Evolutionary conservation across 2,113 vertebrate genomes (phyloP).

Genomic region (Macrotus californicus): DNA sequence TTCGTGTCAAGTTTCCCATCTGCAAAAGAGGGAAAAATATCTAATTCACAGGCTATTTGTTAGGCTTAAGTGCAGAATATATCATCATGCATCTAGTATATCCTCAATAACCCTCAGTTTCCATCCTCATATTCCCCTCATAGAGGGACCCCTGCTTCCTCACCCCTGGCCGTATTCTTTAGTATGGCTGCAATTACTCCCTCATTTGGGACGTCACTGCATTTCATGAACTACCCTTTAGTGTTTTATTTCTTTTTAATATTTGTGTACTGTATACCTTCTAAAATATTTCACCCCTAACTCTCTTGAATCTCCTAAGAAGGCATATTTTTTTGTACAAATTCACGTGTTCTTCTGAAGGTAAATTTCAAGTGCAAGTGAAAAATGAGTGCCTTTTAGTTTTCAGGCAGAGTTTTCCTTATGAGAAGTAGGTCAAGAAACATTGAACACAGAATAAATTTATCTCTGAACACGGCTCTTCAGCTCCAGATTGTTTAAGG

Average conservation of each 20-base stretch:
- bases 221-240: conserved; percentile 1
- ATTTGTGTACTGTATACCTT: neutral
- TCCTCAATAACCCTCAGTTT: neutral
- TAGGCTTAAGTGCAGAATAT: neutral
- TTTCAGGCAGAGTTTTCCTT: conserved; percentile 41
- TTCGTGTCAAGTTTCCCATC: neutral
- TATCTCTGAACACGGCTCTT: conserved; percentile 62
- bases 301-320: conserved; percentile 8
- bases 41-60: neutral
- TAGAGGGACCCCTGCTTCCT: neutral
- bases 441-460: conserved; percentile 49
- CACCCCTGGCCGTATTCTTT: neutral
- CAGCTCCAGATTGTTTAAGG: conserved; percentile 52
- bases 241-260: neutral
- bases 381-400: conserved; percentile 47
- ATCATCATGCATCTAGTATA: neutral
- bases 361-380: conserved; percentile 44
- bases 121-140: neutral
- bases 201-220: neutral
- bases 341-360: conserved; percentile 30
- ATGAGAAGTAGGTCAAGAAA: conserved; percentile 68
- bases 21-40: neutral
- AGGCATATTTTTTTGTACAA: neutral
- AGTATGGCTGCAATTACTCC: neutral
- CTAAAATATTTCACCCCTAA: neutral